Conservation (phyloP, 2,113 vertebrate species). For the Uria lomvia region DNA sequence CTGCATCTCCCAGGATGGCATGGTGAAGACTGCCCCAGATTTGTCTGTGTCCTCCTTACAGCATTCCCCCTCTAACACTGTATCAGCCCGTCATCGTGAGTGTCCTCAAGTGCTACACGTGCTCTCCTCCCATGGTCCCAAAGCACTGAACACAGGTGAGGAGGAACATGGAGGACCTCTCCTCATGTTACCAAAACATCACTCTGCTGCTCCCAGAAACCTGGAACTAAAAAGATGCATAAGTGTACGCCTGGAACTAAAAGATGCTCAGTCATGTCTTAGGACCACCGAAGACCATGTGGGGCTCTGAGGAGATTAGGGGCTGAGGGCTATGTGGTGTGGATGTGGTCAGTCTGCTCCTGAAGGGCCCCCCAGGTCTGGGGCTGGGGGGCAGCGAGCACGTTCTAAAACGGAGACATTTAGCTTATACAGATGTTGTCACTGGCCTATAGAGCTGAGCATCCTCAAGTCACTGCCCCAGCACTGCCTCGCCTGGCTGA, state of each 20-base stretch:
- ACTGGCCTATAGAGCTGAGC: not conserved
- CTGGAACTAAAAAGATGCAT: not conserved
- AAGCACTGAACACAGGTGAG: not conserved
- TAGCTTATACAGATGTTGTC: not conserved
- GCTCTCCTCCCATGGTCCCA: not conserved
- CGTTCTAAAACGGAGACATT: not conserved
- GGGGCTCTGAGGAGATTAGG: not conserved
- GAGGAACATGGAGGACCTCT: not conserved
- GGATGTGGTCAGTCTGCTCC: not conserved
- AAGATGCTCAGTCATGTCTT: not conserved
- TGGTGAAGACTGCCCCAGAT: not conserved
- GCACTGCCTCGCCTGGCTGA: rapidly evolving
- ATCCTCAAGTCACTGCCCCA: not conserved
- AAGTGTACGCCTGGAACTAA: not conserved
- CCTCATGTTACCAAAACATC: not conserved
- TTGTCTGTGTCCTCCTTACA: not conserved
- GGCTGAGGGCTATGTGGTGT: not conserved
- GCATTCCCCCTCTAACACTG: not conserved
- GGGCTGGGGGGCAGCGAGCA: not conserved
- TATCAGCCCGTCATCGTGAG: rapidly evolving
- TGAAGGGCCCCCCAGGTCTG: not conserved
- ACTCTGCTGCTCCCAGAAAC: not conserved
- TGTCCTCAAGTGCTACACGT: not conserved
- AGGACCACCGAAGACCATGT: not conserved
- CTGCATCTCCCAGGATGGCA: not conserved